These are phyloP conservation scores for Actenoides lindsayi DNA, from an alignment of 2,113 vertebrate species.

Conservation along the genomic window DNA sequence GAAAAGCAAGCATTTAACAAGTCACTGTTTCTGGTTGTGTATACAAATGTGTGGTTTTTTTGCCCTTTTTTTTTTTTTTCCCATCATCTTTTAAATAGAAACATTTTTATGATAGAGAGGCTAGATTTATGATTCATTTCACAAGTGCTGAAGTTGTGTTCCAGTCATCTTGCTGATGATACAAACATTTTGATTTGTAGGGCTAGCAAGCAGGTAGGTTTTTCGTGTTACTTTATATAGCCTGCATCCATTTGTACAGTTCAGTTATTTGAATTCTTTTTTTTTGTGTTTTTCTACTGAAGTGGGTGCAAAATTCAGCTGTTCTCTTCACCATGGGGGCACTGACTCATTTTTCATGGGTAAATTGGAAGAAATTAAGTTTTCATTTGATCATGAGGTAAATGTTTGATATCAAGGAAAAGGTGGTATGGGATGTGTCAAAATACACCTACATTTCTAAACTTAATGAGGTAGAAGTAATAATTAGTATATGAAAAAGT, in stretches of 20 bases:
- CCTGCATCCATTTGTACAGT: background rate
- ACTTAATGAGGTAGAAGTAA: background rate
- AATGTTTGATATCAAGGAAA: background rate
- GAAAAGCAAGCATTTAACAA: background rate
- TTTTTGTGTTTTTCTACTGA: background rate
- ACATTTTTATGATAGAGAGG: background rate
- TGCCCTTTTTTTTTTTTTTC: background rate
- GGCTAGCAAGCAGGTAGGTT: background rate
- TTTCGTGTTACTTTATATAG: background rate
- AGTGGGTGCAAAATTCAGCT: background rate
- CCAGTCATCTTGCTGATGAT: background rate
- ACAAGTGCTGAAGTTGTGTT: background rate
- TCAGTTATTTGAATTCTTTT: background rate
- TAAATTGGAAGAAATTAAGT: background rate
- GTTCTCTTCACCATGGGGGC: background rate
- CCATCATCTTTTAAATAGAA: background rate
- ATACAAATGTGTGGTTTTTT: background rate
- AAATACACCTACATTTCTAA: background rate
- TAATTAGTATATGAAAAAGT: background rate
- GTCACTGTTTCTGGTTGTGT: background rate
- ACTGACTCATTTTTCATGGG: background rate
- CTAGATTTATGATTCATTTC: conserved; percentile 4
- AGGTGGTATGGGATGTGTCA: background rate
- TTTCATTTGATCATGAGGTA: background rate
- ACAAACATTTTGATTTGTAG: conserved; percentile 2